Conservation (phyloP, 23 tunicate species). For the Ciona savignyi region DNA sequence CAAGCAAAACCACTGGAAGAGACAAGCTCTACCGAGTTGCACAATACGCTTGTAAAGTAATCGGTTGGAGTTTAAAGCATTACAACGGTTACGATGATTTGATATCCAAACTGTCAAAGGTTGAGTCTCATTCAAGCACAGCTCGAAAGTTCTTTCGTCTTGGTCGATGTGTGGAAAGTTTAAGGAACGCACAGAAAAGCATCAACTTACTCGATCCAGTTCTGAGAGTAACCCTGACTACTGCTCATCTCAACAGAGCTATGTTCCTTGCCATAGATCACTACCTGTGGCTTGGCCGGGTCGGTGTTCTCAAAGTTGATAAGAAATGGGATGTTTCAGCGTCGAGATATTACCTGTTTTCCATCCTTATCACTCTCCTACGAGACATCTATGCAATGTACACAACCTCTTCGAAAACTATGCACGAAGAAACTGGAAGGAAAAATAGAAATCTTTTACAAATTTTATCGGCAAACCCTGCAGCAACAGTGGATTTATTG, state of each 20-base stretch:
- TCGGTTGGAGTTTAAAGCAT: slow-evolving; percentile 49
- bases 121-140: slow-evolving; percentile 68
- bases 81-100: slow-evolving; percentile 8
- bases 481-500: slow-evolving; percentile 50
- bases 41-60: slow-evolving; percentile 65
- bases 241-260: slow-evolving; percentile 45
- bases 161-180: slow-evolving; percentile 50
- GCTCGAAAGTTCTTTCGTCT: slow-evolving; percentile 78
- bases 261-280: slow-evolving; percentile 50
- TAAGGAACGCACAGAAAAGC: slow-evolving; percentile 43
- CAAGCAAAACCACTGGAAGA: slow-evolving; percentile 55
- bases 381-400: slow-evolving; percentile 52
- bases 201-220: slow-evolving; percentile 48
- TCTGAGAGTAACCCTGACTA: slow-evolving; percentile 45
- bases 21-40: slow-evolving; percentile 58
- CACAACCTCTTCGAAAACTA: slow-evolving; percentile 2
- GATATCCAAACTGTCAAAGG: slow-evolving; percentile 28
- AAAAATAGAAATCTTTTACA: neutral
- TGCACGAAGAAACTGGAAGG: slow-evolving; percentile 1
- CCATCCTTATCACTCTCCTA: slow-evolving; percentile 34
- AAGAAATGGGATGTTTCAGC: slow-evolving; percentile 56
- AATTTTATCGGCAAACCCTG: slow-evolving; percentile 14
- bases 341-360: slow-evolving; percentile 35
- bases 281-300: slow-evolving; percentile 75
- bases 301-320: slow-evolving; percentile 50